Percentiles rank a stretch among this genome's conserved stretches.
phyloP scores from a whole-genome alignment of 2,797 vertebrate species.

The Syngnathus acus region DNA sequence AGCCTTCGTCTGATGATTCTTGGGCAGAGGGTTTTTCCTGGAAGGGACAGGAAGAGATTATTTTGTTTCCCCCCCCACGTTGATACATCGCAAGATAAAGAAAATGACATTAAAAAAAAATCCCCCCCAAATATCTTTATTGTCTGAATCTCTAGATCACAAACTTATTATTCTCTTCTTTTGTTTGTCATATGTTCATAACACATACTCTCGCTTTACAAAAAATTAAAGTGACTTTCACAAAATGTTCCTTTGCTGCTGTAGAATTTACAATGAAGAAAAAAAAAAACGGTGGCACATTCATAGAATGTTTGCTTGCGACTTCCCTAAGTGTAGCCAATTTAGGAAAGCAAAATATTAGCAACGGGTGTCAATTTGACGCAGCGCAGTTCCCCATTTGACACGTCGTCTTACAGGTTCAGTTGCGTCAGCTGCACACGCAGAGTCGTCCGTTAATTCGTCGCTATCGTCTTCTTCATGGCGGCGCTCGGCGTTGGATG shows the following conservation, averaged over 20 bases:
- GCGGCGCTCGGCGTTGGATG: too few species aligned
- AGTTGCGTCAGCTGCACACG: neutral
- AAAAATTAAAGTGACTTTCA: neutral
- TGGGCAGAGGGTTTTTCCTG: conserved; percentile 12
- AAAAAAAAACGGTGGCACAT: neutral
- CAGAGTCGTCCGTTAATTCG: neutral
- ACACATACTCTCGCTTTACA: neutral
- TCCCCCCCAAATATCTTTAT: too few species aligned
- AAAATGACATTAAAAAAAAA: too few species aligned
- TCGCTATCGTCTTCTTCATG: neutral
- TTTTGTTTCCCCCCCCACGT: too few species aligned
- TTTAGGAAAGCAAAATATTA: neutral
- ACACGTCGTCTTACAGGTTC: neutral
- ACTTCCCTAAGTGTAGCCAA: neutral
- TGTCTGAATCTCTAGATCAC: too few species aligned
- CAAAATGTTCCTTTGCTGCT: neutral
- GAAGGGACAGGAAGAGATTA: neutral
- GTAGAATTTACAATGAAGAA: neutral
- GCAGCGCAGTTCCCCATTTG: neutral
- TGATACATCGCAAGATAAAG: too few species aligned
- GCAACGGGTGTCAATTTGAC: neutral
- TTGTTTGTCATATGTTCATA: neutral
- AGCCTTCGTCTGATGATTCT: conserved; percentile 13
- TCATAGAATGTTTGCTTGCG: too few species aligned
- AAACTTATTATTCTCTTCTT: neutral